Base-by-base conservation (phyloP, 2,888 invertebrate genomes). In the Halictus quadricinctus region DNA sequence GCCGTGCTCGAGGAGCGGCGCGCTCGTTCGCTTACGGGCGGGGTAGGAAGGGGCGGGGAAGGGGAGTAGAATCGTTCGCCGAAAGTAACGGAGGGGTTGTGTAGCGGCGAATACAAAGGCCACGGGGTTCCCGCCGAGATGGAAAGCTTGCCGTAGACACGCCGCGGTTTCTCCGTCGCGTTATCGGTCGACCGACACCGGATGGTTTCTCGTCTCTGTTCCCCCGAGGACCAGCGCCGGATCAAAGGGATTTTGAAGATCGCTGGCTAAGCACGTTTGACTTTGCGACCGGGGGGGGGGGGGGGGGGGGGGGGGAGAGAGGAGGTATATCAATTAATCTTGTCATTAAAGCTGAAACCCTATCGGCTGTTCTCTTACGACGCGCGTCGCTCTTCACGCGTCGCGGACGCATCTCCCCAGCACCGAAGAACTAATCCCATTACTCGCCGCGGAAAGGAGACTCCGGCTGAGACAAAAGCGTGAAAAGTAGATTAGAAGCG, bases 71-170 rank as follows among this genome's bases (percentile, higher is more conserved):
- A 87, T 86, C 81, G 78, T 80, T 87, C 81, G 87, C 81, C 83
- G 89, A 87, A 88, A 88, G 89, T 88, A 90, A 91, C 89, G 6
- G 48, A 72, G 88, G 88, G 82, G 77, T 54, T 76, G 89, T 73
- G 89, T 89, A 85, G 81, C 73, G 41, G 76, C 81, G 79, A 88
- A 83, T 86, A 88, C 88, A 91, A 91, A 90, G 91, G 88, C 77
- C 75, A 74, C 86, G 85, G 8, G 29, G 29, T 82, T 85, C 79
- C 80, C 80, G 43, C 72, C 74, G 76, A 86, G 76, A 86, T 86
- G 88, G 85, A 85, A 76, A 81, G 50, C 75, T 76, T 41, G 70
- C 25, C 66, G 50, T 41, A 58, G 76, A 83, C 82, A 80, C 80
- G 79, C 60, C 81, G 84, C 72, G 84, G 79, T 80, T 84, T 74